phyloP scores from a whole-genome alignment of 2,797 vertebrate species.

The Aeoliscus strigatus region DNA sequence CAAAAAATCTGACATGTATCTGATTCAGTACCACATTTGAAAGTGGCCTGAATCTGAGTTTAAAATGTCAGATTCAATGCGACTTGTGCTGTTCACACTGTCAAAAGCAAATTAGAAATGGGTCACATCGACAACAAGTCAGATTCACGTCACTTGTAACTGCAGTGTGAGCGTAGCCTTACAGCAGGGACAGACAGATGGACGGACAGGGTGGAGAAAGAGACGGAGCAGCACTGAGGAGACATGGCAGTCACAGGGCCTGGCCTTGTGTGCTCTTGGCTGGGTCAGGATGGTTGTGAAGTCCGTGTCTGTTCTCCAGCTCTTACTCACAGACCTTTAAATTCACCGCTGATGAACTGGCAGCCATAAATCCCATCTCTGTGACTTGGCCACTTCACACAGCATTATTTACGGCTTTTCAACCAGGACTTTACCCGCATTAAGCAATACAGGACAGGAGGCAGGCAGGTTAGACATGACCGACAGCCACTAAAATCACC shows the following conservation, averaged over 20 bases:
- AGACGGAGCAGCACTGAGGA: slow-evolving; percentile 17
- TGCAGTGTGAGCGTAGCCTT: too few species aligned
- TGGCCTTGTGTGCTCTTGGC: slow-evolving; percentile 60
- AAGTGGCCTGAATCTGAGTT: too few species aligned
- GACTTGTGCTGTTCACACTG: too few species aligned
- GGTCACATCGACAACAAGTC: too few species aligned
- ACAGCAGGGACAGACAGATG: slow-evolving; percentile 23
- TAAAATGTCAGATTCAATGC: too few species aligned
- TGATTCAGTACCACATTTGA: too few species aligned
- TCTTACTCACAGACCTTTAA: slow-evolving; percentile 77
- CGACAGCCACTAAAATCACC: slow-evolving; percentile 44
- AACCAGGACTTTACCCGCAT: slow-evolving; percentile 54
- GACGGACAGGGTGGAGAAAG: slow-evolving; percentile 18
- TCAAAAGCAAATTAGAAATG: too few species aligned
- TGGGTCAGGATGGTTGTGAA: slow-evolving; percentile 29
- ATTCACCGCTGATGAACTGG: slow-evolving; percentile 65
- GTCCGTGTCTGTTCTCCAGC: slow-evolving; percentile 57
- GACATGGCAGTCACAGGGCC: slow-evolving; percentile 39
- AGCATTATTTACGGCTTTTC: slow-evolving; percentile 54
- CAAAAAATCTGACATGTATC: too few species aligned
- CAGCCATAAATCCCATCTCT: slow-evolving; percentile 69
- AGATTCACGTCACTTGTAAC: too few species aligned
- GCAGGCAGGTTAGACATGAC: slow-evolving; percentile 37
- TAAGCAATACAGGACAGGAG: slow-evolving; percentile 29
- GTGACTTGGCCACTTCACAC: slow-evolving; percentile 59